These are phyloP conservation scores for Pteropus rufus DNA, from an alignment of 2,797 vertebrate species.

Conservation along the genomic window DNA sequence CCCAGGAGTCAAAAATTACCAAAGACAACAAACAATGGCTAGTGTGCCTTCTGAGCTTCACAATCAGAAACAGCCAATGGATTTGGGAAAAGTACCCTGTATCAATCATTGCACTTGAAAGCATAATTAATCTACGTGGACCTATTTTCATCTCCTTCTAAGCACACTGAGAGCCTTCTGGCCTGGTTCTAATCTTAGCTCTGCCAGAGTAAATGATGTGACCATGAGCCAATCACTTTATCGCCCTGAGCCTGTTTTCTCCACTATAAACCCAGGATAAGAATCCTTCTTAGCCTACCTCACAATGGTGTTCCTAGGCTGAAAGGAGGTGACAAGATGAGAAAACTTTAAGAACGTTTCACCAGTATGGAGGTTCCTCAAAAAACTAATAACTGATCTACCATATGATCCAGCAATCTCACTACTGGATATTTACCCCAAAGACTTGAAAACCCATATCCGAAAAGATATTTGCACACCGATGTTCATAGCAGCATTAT, in stretches of 20 bases:
- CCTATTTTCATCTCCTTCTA: background rate
- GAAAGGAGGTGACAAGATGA: background rate
- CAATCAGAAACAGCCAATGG: background rate
- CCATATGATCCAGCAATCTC: too few relatives aligned
- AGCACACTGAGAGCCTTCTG: background rate
- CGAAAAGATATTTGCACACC: too few relatives aligned
- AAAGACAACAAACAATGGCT: background rate
- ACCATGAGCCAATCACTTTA: background rate
- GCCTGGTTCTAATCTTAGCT: background rate
- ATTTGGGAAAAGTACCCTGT: background rate
- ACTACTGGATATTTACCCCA: too few relatives aligned
- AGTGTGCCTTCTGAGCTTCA: background rate
- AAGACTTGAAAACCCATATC: too few relatives aligned
- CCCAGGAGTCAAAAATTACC: background rate
- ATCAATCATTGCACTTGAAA: background rate
- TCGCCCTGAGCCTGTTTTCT: background rate
- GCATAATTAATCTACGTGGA: background rate
- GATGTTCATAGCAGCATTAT: too few relatives aligned
- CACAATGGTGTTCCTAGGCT: background rate
- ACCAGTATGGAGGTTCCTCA: too few relatives aligned
- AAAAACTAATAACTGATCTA: too few relatives aligned
- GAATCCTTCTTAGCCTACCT: background rate
- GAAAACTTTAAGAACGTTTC: background rate
- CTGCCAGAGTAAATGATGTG: background rate
- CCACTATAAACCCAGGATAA: background rate